Evolutionary conservation across 1,140 invertebrate species (phyloP), one percentile per base, ranked within the genome.

Genomic region (Euura saliciscinereae): DNA sequence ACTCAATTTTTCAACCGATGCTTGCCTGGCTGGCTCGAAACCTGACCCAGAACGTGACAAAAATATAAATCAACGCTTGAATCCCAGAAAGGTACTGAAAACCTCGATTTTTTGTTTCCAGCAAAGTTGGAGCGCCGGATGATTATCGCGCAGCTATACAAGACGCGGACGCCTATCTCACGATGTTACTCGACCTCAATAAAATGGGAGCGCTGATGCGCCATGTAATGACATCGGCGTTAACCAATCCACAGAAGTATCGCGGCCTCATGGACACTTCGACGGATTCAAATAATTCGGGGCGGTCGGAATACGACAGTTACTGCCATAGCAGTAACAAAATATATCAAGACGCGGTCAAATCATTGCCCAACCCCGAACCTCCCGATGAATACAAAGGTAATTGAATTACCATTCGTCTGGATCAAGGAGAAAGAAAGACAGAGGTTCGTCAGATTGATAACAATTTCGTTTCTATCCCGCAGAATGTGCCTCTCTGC

Each of bases 201-300:
- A 95, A 96, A 78, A 96, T 98, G 94, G 97, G 97, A 66, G 96
- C 96, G 74, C 92, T 97, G 67, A 98, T 99, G 97, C 90, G 97
- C 76, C 90, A 91, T 76, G 94, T 98, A 43, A 97, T 99, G 92
- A 97, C 96, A 44, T 90, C 93, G 75, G 94, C 95, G 45, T 88
- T 99, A 5, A 97, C 94, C 51, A 96, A 96, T 89, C 92, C 95
- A 46, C 92, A 95, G 78, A 88, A 87, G 67, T 87, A 87, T 77
- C 82, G 79, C 10, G 76, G 78, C 69, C 77, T 88, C 2, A 87
- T 87, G 82, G 82, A 86, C 76, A 66, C 68, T 0, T 83, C 77
- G 45, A 79, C 76, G 65, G 51, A 3, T 6, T 13, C 28, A 4
- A 10, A 43, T 44, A 43, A 44, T 69, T 69, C 51, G 10, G 84